These are phyloP conservation scores for Harpegnathos saltator DNA, from an alignment of 1,140 invertebrate species.

Conservation along the genomic window DNA sequence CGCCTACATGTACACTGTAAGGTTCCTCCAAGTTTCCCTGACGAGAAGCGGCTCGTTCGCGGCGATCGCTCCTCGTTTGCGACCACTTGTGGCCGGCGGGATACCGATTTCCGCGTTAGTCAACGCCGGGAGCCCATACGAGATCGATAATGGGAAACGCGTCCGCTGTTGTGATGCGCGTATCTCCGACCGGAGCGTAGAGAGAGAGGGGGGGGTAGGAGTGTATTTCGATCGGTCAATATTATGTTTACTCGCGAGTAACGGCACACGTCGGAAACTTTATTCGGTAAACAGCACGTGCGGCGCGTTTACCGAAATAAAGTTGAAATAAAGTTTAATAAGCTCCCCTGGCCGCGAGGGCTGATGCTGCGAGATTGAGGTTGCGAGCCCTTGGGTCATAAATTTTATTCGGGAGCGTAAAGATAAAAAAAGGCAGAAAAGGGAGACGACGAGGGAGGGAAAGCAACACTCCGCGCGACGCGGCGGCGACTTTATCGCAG, in stretches of 20 bases:
- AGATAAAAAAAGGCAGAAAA: not conserved
- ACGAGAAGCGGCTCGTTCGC: not conserved
- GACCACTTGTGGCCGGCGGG: not conserved
- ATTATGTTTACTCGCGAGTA: slow-evolving; percentile 33
- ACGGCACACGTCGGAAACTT: slow-evolving; percentile 11
- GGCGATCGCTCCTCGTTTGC: not conserved
- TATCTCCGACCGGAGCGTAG: not conserved
- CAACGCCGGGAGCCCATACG: not conserved
- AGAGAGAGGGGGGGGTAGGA: too few relatives aligned
- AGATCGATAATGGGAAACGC: not conserved
- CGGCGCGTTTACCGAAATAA: too few relatives aligned
- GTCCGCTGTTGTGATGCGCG: not conserved
- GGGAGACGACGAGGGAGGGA: too few relatives aligned
- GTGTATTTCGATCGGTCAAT: slow-evolving; percentile 1
- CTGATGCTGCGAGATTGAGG: slow-evolving; percentile 17
- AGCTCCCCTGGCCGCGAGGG: not conserved
- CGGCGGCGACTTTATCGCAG: slow-evolving; percentile 11
- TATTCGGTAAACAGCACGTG: slow-evolving; percentile 34
- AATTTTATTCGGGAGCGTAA: slow-evolving; percentile 12
- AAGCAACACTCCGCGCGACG: too few relatives aligned
- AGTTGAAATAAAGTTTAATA: slow-evolving; percentile 37
- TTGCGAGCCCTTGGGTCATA: not conserved
- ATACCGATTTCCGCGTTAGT: not conserved
- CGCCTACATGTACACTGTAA: too few relatives aligned
- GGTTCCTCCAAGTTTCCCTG: too few relatives aligned